These are phyloP conservation scores for Lepilemur ruficaudatus DNA, from an alignment of 2,797 vertebrate genomes.

Conservation along the genomic window DNA sequence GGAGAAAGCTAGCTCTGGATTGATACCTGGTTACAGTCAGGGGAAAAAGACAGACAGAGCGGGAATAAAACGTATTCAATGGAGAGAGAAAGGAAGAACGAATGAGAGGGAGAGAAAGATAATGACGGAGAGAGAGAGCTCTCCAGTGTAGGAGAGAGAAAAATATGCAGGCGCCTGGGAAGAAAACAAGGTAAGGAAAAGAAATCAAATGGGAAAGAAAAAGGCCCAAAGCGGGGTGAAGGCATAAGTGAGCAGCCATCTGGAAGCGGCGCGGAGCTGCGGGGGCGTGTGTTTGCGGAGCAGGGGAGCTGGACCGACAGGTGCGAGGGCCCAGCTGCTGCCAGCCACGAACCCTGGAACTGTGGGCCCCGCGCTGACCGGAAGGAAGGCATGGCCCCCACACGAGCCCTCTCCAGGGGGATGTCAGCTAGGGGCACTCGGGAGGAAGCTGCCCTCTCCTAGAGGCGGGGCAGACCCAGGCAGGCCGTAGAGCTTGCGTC, in stretches of 20 bases:
- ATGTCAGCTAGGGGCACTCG: not conserved
- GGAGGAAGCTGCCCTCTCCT: not conserved
- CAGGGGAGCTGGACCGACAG: conserved; percentile 34
- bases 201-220: conserved; percentile 59
- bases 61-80: not conserved
- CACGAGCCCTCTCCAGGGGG: not conserved
- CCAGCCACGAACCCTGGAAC: conserved; percentile 38
- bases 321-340: conserved; percentile 54
- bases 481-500: not conserved
- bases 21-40: not conserved
- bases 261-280: not conserved
- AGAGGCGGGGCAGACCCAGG: not conserved
- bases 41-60: not conserved
- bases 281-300: conserved; percentile 31
- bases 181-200: conserved; percentile 65
- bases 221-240: conserved; percentile 37
- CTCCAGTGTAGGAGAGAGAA: not conserved
- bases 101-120: not conserved
- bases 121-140: not conserved
- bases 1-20: not conserved
- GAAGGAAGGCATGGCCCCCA: not conserved
- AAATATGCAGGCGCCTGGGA: not conserved
- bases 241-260: conserved; percentile 27
- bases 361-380: not conserved
- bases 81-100: not conserved